These are phyloP conservation scores for Clivina fossor DNA, from an alignment of 2,888 invertebrate genomes.

Conservation along the genomic window DNA sequence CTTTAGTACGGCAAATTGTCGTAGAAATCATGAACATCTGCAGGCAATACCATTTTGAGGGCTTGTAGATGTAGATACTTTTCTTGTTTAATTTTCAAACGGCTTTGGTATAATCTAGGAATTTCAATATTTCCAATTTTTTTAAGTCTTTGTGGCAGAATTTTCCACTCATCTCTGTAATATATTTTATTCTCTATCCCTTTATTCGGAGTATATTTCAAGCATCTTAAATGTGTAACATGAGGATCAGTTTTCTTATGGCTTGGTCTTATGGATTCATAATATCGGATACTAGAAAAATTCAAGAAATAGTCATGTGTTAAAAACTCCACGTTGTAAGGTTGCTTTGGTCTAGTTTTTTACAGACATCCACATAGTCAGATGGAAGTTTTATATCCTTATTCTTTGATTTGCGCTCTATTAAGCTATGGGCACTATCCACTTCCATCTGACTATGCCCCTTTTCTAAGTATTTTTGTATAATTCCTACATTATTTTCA, in stretches of 20 bases:
- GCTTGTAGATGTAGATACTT: too few species aligned
- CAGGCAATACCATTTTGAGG: too few species aligned
- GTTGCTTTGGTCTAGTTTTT: slow-evolving; percentile 18
- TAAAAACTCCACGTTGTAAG: slow-evolving; percentile 23
- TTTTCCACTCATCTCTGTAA: slow-evolving; percentile 30
- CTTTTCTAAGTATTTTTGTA: slow-evolving; percentile 9
- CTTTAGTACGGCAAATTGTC: too few species aligned
- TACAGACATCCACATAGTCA: slow-evolving; percentile 4
- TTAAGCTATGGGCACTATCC: neutral
- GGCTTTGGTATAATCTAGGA: too few species aligned
- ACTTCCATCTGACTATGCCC: slow-evolving; percentile 8
- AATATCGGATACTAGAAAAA: slow-evolving; percentile 9
- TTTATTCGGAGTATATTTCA: slow-evolving; percentile 35
- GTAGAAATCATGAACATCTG: too few species aligned
- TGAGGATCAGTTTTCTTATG: slow-evolving; percentile 35
- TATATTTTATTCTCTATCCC: slow-evolving; percentile 36
- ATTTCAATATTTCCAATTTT: too few species aligned
- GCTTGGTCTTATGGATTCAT: slow-evolving; percentile 38
- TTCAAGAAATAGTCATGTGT: slow-evolving; percentile 17
- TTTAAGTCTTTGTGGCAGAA: slow-evolving; percentile 22
- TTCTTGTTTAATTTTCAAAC: too few species aligned
- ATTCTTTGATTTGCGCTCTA: slow-evolving; percentile 6
- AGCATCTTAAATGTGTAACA: slow-evolving; percentile 35
- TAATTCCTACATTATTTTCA: slow-evolving; percentile 24
- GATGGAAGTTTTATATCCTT: neutral